A percentile compares a stretch with the other conserved stretches of the same genome.
phyloP scores from a whole-genome alignment of 2,888 invertebrate genomes.

The Ophion obscuratus region DNA sequence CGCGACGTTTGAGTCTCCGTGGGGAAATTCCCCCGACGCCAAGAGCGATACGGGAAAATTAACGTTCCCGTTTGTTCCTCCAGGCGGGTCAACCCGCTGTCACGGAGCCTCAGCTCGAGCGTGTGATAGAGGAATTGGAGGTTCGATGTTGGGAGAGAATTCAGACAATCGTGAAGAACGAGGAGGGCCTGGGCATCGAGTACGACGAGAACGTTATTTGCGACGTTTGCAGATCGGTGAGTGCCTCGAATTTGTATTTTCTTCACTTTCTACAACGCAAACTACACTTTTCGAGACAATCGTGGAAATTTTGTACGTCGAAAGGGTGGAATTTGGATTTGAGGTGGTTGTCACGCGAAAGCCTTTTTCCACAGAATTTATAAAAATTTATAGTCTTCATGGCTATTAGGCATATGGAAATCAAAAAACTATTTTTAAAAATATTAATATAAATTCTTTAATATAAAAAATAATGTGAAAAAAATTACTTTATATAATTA shows the following conservation, averaged over 20 bases:
- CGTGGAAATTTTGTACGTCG: neutral
- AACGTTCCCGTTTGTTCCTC: neutral
- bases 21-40: neutral
- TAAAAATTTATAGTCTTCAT: no score
- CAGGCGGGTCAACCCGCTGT: constrained; percentile 89
- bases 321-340: neutral
- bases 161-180: constrained; percentile 94
- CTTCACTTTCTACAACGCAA: neutral
- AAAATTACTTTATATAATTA: no score
- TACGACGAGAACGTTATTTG: constrained; percentile 99
- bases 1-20: constrained; percentile 2
- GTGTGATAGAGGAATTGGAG: constrained; percentile 96
- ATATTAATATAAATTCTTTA: no score
- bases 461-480: no score
- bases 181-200: constrained; percentile 97
- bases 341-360: neutral
- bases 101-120: constrained; percentile 94
- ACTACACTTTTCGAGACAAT: neutral
- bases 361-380: no score
- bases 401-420: no score
- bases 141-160: constrained; percentile 97
- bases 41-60: neutral
- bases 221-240: constrained; percentile 97
- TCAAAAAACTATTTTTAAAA: no score
- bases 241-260: constrained; percentile 73